Conservation (phyloP, 2,113 vertebrate genomes). For the Pao palembangensis region DNA sequence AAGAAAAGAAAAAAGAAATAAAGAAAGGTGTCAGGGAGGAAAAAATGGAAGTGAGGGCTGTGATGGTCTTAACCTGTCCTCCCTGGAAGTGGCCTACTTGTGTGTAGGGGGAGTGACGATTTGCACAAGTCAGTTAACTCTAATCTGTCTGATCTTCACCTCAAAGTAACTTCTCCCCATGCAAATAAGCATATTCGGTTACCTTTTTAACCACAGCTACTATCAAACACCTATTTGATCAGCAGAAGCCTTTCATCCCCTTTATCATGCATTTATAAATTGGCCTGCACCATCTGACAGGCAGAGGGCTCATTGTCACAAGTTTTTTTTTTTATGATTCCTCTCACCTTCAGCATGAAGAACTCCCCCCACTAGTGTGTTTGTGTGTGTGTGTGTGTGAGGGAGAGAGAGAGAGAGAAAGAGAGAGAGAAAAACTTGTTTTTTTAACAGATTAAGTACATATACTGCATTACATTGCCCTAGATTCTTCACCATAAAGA, state of each 20-base stretch:
- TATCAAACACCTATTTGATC: constrained; percentile 75
- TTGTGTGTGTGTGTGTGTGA: constrained; percentile 16
- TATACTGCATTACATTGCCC: constrained; percentile 37
- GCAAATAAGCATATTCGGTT: constrained; percentile 69
- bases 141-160: constrained; percentile 73
- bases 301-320: constrained; percentile 56
- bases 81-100: constrained; percentile 49
- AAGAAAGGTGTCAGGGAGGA: constrained; percentile 26
- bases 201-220: constrained; percentile 62
- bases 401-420: no score
- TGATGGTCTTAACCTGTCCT: constrained; percentile 38
- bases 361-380: constrained; percentile 26
- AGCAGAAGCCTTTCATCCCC: constrained; percentile 50
- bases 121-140: constrained; percentile 67
- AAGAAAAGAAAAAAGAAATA: constrained; percentile 10
- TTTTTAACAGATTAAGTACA: constrained; percentile 29
- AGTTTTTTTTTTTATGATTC: constrained; percentile 70
- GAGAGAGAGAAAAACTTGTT: background rate
- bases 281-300: constrained; percentile 30
- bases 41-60: constrained; percentile 24
- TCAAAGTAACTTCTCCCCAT: constrained; percentile 69
- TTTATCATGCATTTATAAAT: constrained; percentile 60
- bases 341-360: constrained; percentile 66
- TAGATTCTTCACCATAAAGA: constrained; percentile 36
- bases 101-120: constrained; percentile 62